Evolutionary conservation across 2,888 invertebrate species (phyloP), one percentile per base, ranked within the genome.

Genomic region (Spilosoma lubricipeda): DNA sequence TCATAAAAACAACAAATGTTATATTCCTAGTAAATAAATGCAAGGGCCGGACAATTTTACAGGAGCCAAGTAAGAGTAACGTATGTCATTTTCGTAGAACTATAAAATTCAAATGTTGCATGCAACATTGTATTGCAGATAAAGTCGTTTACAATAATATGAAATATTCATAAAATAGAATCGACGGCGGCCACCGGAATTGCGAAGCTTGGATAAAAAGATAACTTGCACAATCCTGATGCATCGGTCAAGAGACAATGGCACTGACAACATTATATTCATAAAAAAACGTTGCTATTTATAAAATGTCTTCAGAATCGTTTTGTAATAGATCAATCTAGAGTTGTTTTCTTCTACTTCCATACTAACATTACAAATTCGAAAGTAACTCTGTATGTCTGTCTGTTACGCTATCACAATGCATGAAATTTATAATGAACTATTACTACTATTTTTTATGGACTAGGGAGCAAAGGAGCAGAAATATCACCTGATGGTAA

Each of bases 81-180:
- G 86, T 85, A 77, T 74, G 78, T 76, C 81, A 85, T 87, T 89
- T 91, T 90, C 89, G 86, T 88, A 86, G 84, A 88, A 86, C 91
- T 86, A 91, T 93, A 93, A 93, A 93, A 90, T 89, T 87, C 83
- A 90, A 91, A 91, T 87, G 88, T 88, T 88, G 88, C 90, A 92
- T 90, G 88, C 91, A 90, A 93, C 93, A 92, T 91, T 93, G 93
- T 92, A 80, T 83, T 69, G 88, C 84, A 89, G 89, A 93, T 93
- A 91, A 93, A 94, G 93, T 90, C 87, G 91, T 94, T 92, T 92
- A 92, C 93, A 93, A 93, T 93, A 91, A 91, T 90, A 94, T 94
- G 93, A 94, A 94, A 94, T 94, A 94, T 94, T 94, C 93, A 94
- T 94, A 92, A 91, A 93, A 91, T 89, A 87, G 90, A 88, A 89